These are phyloP conservation scores for Nymphalis polychloros DNA, from an alignment of 2,888 invertebrate species.

Conservation along the genomic window DNA sequence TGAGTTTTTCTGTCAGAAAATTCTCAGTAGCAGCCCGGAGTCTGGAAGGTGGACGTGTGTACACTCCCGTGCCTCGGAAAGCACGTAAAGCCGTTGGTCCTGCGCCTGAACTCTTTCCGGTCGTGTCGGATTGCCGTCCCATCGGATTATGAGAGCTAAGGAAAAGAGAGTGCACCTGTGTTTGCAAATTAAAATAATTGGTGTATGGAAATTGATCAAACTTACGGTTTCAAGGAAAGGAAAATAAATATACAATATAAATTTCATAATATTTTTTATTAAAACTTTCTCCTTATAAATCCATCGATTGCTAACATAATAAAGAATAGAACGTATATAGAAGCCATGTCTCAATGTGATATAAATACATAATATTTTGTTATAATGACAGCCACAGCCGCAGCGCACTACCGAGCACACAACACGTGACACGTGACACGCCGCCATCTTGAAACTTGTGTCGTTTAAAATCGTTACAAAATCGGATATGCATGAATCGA, in stretches of 20 bases:
- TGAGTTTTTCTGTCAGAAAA: no score
- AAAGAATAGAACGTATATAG: constrained; percentile 74
- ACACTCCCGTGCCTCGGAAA: no score
- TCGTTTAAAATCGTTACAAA: constrained; percentile 8
- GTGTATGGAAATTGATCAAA: no score
- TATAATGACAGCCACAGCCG: constrained; percentile 52
- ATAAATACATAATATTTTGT: constrained; percentile 57
- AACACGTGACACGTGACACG: constrained; percentile 40
- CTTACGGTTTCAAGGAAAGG: background rate
- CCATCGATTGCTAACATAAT: constrained; percentile 77
- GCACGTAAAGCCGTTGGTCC: no score
- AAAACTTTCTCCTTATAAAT: constrained; percentile 80
- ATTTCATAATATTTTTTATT: constrained; percentile 78
- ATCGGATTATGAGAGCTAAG: no score
- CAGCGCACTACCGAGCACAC: constrained; percentile 37
- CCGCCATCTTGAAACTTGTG: constrained; percentile 44
- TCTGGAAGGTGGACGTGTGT: no score
- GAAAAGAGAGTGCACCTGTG: no score
- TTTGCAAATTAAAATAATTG: no score
- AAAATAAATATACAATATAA: constrained; percentile 46
- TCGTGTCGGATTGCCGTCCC: no score
- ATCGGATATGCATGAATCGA: constrained; percentile 26
- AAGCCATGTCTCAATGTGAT: constrained; percentile 71
- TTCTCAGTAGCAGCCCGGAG: no score
- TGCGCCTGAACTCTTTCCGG: no score